Percentiles rank a stretch among this genome's conserved stretches.
Evolutionary conservation across 2,113 vertebrate genomes (phyloP).

Genomic region (Barbus barbus): DNA sequence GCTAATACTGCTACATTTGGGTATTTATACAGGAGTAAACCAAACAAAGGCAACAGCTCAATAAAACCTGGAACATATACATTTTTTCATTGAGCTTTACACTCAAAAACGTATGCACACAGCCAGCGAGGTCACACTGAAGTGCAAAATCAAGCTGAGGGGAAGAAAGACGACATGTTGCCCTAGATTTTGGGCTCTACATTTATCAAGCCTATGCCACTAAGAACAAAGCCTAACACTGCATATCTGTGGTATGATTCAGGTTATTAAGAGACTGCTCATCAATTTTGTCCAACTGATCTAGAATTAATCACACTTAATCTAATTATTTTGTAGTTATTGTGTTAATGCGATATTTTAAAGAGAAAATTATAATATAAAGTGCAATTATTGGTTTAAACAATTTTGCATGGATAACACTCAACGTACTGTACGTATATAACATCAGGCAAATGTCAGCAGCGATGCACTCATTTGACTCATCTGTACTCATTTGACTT

Average conservation of each 20-base stretch:
- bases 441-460: not conserved
- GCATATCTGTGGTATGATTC: not conserved
- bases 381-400: not conserved
- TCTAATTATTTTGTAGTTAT: not conserved
- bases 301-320: not conserved
- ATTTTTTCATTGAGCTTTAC: not conserved
- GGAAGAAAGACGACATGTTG: conserved; percentile 4
- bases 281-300: not conserved
- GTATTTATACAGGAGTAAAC: not conserved
- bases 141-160: conserved; percentile 9
- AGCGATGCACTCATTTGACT: not conserved
- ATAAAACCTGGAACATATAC: not conserved
- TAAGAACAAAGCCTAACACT: conserved; percentile 29
- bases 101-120: not conserved
- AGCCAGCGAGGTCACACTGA: conserved; percentile 8
- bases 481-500: not conserved
- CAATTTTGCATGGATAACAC: not conserved
- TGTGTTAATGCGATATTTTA: not conserved
- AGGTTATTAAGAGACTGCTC: not conserved
- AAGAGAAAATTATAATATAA: not conserved
- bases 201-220: conserved; percentile 34
- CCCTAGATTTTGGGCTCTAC: conserved; percentile 46
- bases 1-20: conserved; percentile 13
- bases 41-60: not conserved
- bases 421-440: not conserved